Evolutionary conservation across 2,888 invertebrate genomes (phyloP).

Genomic region (Dicyrtomina minuta): DNA sequence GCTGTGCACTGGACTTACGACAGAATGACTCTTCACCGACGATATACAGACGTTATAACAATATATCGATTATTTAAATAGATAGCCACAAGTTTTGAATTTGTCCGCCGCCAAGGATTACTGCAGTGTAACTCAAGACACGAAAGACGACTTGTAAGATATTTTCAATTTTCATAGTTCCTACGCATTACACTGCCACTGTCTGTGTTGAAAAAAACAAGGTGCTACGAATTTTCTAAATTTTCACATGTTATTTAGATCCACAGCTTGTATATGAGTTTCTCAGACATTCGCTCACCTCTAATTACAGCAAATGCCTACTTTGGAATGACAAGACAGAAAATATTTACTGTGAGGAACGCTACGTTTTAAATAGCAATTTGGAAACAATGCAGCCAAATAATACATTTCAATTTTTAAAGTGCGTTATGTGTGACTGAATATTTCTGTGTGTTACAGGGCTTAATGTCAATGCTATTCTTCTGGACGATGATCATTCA

Average conservation of each 20-base stretch:
- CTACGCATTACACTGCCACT: neutral
- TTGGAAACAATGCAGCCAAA: neutral
- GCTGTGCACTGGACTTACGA: too few relatives aligned
- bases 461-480: slow-evolving; percentile 8
- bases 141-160: too few relatives aligned
- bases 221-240: neutral
- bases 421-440: neutral
- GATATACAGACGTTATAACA: too few relatives aligned
- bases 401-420: neutral
- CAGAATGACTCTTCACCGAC: too few relatives aligned
- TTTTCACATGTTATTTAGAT: slow-evolving; percentile 1
- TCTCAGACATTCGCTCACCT: slow-evolving; percentile 4
- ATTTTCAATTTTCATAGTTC: neutral
- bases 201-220: neutral
- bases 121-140: slow-evolving; percentile 9
- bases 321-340: slow-evolving; percentile 9
- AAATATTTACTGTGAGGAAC: slow-evolving; percentile 21
- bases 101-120: slow-evolving; percentile 17
- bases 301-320: slow-evolving; percentile 7
- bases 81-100: slow-evolving; percentile 9
- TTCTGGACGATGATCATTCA: slow-evolving; percentile 20
- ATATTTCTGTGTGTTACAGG: neutral
- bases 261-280: slow-evolving; percentile 22
- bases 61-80: neutral
- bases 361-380: neutral